Conservation (phyloP, 2,797 vertebrate genomes). For the Coendou prehensilis region DNA sequence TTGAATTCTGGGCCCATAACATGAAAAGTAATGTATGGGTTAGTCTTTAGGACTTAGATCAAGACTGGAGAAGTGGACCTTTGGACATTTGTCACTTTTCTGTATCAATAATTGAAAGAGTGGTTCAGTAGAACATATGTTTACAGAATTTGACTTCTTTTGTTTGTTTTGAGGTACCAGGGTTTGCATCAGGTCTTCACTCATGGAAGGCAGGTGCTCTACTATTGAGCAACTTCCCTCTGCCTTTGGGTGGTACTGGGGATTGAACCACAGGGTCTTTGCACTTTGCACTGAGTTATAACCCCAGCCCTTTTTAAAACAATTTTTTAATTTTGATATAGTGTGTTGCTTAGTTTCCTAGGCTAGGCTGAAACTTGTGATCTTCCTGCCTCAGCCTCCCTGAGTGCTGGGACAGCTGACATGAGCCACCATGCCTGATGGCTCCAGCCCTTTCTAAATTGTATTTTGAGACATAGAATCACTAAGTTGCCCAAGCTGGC, state of each 20-base stretch:
- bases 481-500: neutral
- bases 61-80: neutral
- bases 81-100: neutral
- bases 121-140: neutral
- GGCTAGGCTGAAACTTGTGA: neutral
- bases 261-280: neutral
- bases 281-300: neutral
- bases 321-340: neutral
- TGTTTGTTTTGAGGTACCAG: neutral
- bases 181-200: neutral
- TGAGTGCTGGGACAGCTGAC: neutral
- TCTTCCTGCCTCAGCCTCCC: neutral
- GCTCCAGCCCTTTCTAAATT: neutral
- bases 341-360: neutral
- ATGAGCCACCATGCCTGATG: neutral
- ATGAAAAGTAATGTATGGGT: neutral
- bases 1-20: neutral
- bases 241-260: neutral
- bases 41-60: neutral
- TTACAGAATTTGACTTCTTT: conserved; percentile 42
- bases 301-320: neutral
- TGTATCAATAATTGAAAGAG: neutral
- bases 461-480: neutral
- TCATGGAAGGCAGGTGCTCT: neutral
- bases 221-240: neutral